Conservation (phyloP, 2,113 vertebrate species). For the Erythrolamprus reginae region DNA sequence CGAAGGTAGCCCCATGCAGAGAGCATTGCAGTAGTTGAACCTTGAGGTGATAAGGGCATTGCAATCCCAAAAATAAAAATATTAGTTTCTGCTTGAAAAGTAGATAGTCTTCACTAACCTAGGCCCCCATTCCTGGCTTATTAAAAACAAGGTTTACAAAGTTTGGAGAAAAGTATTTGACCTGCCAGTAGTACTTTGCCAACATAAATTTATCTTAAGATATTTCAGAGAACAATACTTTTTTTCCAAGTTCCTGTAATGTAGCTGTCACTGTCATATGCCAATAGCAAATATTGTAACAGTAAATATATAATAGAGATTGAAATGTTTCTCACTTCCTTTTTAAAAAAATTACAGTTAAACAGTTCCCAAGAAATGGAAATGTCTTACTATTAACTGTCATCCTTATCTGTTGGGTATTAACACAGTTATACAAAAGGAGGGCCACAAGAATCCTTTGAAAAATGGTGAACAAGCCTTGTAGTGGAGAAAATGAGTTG, state of each 20-base stretch:
- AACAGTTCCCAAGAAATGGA: background rate
- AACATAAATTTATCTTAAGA: background rate
- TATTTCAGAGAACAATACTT: background rate
- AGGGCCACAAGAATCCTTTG: background rate
- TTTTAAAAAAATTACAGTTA: background rate
- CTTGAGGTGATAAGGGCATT: no score
- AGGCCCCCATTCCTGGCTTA: no score
- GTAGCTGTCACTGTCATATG: background rate
- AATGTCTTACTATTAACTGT: background rate
- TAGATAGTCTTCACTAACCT: background rate
- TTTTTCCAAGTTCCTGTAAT: background rate
- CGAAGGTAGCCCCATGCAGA: no score
- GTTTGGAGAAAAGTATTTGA: accelerated
- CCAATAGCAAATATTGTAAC: background rate
- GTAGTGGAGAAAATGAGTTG: background rate
- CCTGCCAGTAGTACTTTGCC: background rate
- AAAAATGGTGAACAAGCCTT: background rate
- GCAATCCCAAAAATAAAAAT: background rate
- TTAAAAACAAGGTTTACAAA: accelerated
- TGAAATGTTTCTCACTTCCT: background rate
- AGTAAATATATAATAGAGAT: background rate
- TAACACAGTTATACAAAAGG: background rate
- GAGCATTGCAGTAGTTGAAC: no score
- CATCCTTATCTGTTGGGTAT: background rate
- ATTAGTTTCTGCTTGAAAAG: background rate